Conservation (phyloP, 1,140 invertebrate genomes). For the Heliconius nattereri region DNA sequence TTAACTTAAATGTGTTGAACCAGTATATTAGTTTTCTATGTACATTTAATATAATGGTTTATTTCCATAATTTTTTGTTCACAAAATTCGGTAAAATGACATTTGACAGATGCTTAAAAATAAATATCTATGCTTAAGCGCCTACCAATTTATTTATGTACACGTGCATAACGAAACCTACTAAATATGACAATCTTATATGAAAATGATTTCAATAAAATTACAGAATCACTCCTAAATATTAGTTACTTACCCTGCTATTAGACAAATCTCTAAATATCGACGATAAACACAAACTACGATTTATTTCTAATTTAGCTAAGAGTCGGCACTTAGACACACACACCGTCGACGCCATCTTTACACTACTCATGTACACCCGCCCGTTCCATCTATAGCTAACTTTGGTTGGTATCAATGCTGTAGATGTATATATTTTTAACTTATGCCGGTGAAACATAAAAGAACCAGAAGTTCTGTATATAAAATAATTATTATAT, state of each 20-base stretch:
- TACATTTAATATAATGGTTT: background rate
- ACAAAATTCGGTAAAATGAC: constrained; percentile 53
- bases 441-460: background rate
- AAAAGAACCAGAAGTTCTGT: background rate
- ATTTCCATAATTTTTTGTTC: background rate
- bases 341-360: constrained; percentile 81
- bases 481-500: background rate
- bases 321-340: constrained; percentile 79
- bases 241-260: constrained; percentile 70
- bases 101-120: constrained; percentile 66
- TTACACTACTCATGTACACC: constrained; percentile 67
- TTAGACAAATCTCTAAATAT: constrained; percentile 77
- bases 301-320: constrained; percentile 81
- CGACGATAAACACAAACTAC: constrained; percentile 79
- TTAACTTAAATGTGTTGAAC: background rate
- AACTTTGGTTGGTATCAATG: constrained; percentile 37
- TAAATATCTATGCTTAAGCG: constrained; percentile 51
- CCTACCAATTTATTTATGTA: constrained; percentile 42
- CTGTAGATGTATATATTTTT: constrained; percentile 23
- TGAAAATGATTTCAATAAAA: constrained; percentile 55
- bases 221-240: constrained; percentile 39
- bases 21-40: background rate
- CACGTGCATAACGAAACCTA: constrained; percentile 55
- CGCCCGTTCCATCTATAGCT: constrained; percentile 37
- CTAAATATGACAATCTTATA: constrained; percentile 57